Base-by-base conservation (phyloP, 2,888 invertebrate species). In the Acanthosepion pharaonis region DNA sequence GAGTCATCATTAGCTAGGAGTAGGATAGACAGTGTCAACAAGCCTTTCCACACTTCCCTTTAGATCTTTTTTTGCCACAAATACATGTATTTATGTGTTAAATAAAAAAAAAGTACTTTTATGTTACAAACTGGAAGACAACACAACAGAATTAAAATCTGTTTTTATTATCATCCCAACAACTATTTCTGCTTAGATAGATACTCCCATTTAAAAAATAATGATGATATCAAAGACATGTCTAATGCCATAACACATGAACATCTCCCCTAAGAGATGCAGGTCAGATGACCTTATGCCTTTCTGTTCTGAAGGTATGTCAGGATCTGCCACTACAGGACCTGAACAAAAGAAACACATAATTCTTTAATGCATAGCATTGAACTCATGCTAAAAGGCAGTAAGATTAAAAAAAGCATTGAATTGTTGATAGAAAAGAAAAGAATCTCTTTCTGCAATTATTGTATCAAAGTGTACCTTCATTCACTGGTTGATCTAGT, bases 231-330 rank as follows among this genome's bases (percentile, higher is more conserved):
- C 97, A 96, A 97, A 97, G 94, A 96, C 95, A 94, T 97, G 96
- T 49, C 96, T 95, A 20, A 97, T 94, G 0, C 97, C 96, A 95
- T 96, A 96, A 0, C 95, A 95, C 25, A 97, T 96, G 94, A 97
- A 97, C 64, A 97, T 95, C 94, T 96, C 96, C 2, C 97, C 97
- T 53, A 97, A 95, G 51, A 97, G 95, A 94, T 97, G 97, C 18
- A 97, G 96, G 94, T 97, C 97, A 1, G 97, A 97, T 0, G 96
- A 95, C 95, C 49, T 94, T 95, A 33, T 95, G 94, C 51, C 51
- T 55, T 91, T 91, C 64, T 94, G 91, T 94, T 96, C 96, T 64
- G 96, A 95, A 59, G 95, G 96, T 91, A 96, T 95, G 95, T 96
- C 96, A 96, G 96, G 96, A 94, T 96, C 96, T 91, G 96, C 96